These are phyloP conservation scores for Centropus unirufus DNA, from an alignment of 2,113 vertebrate genomes.

Conservation along the genomic window DNA sequence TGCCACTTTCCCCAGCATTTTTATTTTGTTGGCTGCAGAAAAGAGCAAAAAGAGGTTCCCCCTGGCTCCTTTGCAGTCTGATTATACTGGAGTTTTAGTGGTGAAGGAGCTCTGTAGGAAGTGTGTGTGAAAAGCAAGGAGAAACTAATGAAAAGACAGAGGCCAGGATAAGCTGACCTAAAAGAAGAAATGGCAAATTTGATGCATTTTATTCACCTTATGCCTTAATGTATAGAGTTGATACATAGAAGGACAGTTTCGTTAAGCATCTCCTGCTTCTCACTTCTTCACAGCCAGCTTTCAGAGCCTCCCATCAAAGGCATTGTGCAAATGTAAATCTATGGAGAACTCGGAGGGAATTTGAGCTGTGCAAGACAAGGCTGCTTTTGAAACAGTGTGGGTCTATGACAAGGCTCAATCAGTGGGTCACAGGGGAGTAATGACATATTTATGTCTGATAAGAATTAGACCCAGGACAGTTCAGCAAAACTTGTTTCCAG, in stretches of 20 bases:
- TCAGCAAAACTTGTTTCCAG: not conserved
- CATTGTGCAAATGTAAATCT: not conserved
- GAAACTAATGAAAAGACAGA: not conserved
- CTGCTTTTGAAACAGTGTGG: not conserved
- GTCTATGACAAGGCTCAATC: not conserved
- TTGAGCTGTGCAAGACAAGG: not conserved
- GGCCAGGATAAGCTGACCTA: not conserved
- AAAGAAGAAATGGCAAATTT: not conserved
- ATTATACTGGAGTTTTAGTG: not conserved
- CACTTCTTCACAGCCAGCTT: not conserved
- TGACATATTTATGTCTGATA: not conserved
- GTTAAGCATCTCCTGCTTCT: not conserved
- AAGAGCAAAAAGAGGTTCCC: not conserved
- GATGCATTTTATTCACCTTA: not conserved
- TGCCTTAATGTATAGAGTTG: not conserved
- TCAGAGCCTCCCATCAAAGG: not conserved
- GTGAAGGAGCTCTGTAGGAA: not conserved
- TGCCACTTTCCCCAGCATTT: not conserved
- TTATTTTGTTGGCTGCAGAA: not conserved
- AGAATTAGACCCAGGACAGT: not conserved
- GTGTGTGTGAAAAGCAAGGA: not conserved
- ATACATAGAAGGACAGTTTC: not conserved
- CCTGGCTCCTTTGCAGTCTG: not conserved
- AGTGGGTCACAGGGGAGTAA: not conserved
- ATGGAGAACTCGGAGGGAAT: not conserved